Evolutionary conservation across 2,888 invertebrate genomes (phyloP).

Genomic region (Clostera curtula): DNA sequence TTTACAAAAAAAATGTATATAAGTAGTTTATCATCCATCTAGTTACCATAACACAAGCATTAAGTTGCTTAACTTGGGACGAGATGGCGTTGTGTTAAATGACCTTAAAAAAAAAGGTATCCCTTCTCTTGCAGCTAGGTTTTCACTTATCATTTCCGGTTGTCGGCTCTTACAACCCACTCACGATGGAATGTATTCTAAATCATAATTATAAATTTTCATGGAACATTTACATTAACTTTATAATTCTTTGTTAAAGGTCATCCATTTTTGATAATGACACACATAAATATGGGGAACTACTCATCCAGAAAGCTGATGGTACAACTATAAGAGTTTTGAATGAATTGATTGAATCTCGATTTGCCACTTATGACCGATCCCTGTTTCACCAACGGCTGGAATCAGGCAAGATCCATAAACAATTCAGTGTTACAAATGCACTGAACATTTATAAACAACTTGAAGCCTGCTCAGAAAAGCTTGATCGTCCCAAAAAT

Average conservation of each 20-base stretch:
- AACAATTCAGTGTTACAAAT: conserved; percentile 24
- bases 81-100: too few relatives aligned
- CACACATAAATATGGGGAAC: conserved; percentile 54
- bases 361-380: conserved; percentile 31
- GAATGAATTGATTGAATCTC: conserved; percentile 26
- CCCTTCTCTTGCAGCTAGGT: too few relatives aligned
- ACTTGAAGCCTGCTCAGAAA: conserved; percentile 26
- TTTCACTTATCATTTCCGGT: too few relatives aligned
- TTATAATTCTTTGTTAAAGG: conserved; percentile 26
- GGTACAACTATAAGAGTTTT: conserved; percentile 26
- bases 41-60: too few relatives aligned
- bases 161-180: too few relatives aligned
- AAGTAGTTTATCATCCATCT: too few relatives aligned
- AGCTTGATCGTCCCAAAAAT: conserved; percentile 11
- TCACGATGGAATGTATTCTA: too few relatives aligned
- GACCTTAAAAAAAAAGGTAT: too few relatives aligned
- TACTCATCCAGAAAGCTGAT: conserved; percentile 28
- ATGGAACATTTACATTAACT: not conserved
- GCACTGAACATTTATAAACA: conserved; percentile 27
- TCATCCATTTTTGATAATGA: conserved; percentile 51
- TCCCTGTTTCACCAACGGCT: conserved; percentile 35
- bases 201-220: too few relatives aligned
- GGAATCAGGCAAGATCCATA: conserved; percentile 29
- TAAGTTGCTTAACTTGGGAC: too few relatives aligned
- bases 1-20: too few relatives aligned